Evolutionary conservation across 2,797 vertebrate species (phyloP).

Genomic region (Paguma larvata): DNA sequence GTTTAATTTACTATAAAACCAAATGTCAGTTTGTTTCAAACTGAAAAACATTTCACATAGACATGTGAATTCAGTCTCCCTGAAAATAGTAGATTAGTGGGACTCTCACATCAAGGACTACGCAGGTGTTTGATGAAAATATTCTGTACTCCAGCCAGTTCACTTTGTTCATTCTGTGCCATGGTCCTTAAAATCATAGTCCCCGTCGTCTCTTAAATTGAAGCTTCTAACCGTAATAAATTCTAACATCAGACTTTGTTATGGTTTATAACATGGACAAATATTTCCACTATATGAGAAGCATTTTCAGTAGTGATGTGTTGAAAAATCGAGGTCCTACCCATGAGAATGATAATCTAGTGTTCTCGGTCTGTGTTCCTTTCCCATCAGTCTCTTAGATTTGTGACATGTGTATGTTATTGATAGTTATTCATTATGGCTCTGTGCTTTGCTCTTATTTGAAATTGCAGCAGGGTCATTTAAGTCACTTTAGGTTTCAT

Average conservation of each 20-base stretch:
- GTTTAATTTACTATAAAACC: constrained; percentile 63
- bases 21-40: constrained; percentile 58
- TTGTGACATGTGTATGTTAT: neutral
- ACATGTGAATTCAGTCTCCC: neutral
- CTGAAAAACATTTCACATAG: constrained; percentile 50
- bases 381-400: neutral
- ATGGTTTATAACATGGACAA: constrained; percentile 28
- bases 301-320: constrained; percentile 40
- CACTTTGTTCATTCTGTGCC: neutral
- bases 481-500: constrained; percentile 38
- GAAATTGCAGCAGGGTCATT: constrained; percentile 30
- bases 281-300: neutral
- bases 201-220: constrained; percentile 16
- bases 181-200: neutral
- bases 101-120: neutral
- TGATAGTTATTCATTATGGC: neutral
- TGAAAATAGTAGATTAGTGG: neutral
- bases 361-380: neutral
- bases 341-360: neutral
- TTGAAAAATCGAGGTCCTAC: neutral
- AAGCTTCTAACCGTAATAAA: constrained; percentile 12
- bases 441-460: constrained; percentile 39
- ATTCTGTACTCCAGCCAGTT: neutral
- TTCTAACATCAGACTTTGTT: neutral
- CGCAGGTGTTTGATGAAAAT: constrained; percentile 43